Evolutionary conservation across 2,113 vertebrate species (phyloP), one percentile per base, ranked within the genome.

Genomic region (Alectura lathami): DNA sequence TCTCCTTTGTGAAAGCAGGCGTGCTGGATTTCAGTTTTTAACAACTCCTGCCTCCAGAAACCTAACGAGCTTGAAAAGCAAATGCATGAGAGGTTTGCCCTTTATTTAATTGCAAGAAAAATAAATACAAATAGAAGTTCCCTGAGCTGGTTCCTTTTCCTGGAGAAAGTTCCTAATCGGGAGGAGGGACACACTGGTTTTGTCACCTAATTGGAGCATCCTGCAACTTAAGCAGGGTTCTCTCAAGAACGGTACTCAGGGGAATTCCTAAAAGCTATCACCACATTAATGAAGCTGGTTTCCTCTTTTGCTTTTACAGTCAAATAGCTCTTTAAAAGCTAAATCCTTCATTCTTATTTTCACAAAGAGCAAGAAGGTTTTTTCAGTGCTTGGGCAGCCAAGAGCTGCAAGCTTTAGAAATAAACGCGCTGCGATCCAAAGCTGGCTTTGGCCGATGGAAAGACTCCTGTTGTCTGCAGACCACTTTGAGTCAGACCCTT

Each of bases 221-320:
- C 82, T 85, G 91, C 82, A 82, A 93, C 81, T 89, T 60, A 36
- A 83, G 89, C 69, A 79, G 83, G 56, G 76, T 62, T 67, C 64
- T 93, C 89, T 89, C 83, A 69, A 8, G 73, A 87, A 96, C 66
- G 83, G 83, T 67, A 70, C 90, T 95, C 69, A 34, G 93, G 82
- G 93, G 85, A 95, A 93, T 75, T 89, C 77, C 74, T 93, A 85
- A 96, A 83, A 95, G 87, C 83, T 74, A 91, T 94, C 80, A 68
- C 86, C 74, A 57, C 83, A 22, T 68, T 95, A 97, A 96, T 69
- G 80, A 96, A 96, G 83, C 76, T 69, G 57, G 40, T 90, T 96
- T 96, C 88, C 96, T 87, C 64, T 59, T 63, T 45, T 63, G 92
- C 91, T 93, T 97, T 84, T 94, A 93, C 91, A 96, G 93, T 62